Evolutionary conservation across 1,140 invertebrate genomes (phyloP).

Genomic region (Dreissena polymorpha): DNA sequence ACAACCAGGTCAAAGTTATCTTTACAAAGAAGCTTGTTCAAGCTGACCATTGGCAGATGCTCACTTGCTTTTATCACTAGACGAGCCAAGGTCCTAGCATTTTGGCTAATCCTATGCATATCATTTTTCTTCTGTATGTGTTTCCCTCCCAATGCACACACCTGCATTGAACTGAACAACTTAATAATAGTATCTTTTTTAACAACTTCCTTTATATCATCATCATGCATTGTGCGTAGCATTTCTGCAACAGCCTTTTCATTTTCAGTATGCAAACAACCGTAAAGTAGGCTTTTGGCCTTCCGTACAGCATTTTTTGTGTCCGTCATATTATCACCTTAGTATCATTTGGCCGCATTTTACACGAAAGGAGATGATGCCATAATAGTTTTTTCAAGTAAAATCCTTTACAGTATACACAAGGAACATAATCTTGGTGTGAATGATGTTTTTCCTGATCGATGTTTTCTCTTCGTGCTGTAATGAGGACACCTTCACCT

Average conservation of each 20-base stretch:
- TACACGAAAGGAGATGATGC: conserved; percentile 35
- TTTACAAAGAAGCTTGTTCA: neutral
- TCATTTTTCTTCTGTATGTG: conserved; percentile 39
- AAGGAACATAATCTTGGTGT: conserved; percentile 39
- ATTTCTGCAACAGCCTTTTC: neutral
- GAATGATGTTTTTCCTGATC: conserved; percentile 3
- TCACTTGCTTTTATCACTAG: conserved; percentile 23
- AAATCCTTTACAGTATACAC: conserved; percentile 49
- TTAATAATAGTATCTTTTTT: conserved; percentile 37
- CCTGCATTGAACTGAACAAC: conserved; percentile 8
- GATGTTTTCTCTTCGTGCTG: conserved; percentile 30
- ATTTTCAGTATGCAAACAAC: conserved; percentile 19
- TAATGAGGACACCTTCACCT: conserved; percentile 39
- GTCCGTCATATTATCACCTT: neutral
- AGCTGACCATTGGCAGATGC: neutral
- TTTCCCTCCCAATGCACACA: conserved; percentile 29
- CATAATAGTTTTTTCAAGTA: conserved; percentile 32
- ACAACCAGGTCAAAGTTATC: conserved; percentile 45
- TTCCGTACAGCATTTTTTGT: conserved; percentile 17
- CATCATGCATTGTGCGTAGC: conserved; percentile 26
- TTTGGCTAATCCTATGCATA: conserved; percentile 31
- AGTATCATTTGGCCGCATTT: neutral
- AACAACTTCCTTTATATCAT: conserved; percentile 21
- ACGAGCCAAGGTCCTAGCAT: conserved; percentile 26
- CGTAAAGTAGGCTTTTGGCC: conserved; percentile 13